Evolutionary conservation across 2,888 invertebrate genomes (phyloP).

Genomic region (Chelonus formosanus): DNA sequence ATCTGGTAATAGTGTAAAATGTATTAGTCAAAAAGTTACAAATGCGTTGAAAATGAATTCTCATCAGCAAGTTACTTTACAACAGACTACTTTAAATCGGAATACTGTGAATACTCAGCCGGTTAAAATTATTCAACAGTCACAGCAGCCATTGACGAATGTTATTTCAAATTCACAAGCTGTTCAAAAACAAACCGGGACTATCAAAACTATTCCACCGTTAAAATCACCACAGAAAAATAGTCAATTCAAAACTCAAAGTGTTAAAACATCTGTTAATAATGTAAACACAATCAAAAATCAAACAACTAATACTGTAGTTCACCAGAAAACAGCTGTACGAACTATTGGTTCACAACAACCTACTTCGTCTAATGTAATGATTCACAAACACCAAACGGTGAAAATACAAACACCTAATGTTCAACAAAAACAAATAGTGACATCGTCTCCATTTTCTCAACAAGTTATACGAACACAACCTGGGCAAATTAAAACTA

Average conservation of each 20-base stretch:
- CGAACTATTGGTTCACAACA: constrained; percentile 51
- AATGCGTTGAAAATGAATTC: constrained; percentile 49
- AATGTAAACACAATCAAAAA: constrained; percentile 50
- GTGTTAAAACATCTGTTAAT: constrained; percentile 59
- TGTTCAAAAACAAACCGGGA: constrained; percentile 57
- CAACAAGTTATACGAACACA: constrained; percentile 48
- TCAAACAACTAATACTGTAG: constrained; percentile 38
- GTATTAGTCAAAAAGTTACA: constrained; percentile 45
- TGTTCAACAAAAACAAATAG: constrained; percentile 54
- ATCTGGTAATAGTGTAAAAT: constrained; percentile 44
- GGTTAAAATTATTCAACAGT: constrained; percentile 68
- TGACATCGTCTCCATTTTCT: constrained; percentile 47
- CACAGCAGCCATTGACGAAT: constrained; percentile 37
- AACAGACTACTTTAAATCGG: constrained; percentile 20
- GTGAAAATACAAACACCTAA: constrained; percentile 54
- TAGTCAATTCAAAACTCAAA: constrained; percentile 37
- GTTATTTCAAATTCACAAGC: constrained; percentile 41
- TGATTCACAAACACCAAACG: constrained; percentile 50
- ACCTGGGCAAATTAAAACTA: constrained; percentile 53
- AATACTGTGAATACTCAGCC: constrained; percentile 57
- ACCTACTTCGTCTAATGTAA: constrained; percentile 41
- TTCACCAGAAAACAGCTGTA: constrained; percentile 44
- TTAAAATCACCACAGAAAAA: constrained; percentile 47
- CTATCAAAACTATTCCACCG: constrained; percentile 59
- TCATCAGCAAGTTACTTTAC: constrained; percentile 34